Evolutionary conservation across 2,797 vertebrate genomes (phyloP).

Genomic region (Nannoperca obscura): DNA sequence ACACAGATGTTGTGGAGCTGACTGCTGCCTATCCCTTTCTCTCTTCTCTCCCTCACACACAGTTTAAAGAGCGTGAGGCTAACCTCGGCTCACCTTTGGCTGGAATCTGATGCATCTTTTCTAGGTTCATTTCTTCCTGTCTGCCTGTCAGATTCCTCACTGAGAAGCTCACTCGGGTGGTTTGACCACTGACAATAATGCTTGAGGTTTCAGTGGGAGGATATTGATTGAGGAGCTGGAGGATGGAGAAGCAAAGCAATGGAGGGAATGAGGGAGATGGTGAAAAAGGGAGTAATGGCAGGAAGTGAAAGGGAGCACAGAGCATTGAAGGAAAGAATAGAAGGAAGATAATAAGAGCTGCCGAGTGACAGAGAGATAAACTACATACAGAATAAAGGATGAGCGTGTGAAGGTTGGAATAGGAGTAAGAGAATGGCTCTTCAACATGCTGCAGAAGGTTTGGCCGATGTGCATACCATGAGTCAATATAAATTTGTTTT

Average conservation of each 20-base stretch:
- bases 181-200: conserved; percentile 60
- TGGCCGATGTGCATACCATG: background rate
- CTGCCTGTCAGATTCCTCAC: conserved; percentile 62
- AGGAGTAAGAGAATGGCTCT: conserved; percentile 5
- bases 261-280: conserved; percentile 7
- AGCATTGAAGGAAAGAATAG: conserved; percentile 25
- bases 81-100: conserved; percentile 59
- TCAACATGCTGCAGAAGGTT: background rate
- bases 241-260: conserved; percentile 22
- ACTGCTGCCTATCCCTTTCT: conserved; percentile 18
- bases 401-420: conserved; percentile 10
- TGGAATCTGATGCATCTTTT: conserved; percentile 55
- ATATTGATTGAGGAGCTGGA: conserved; percentile 63
- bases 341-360: conserved; percentile 27
- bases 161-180: conserved; percentile 52
- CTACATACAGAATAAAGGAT: conserved; percentile 3
- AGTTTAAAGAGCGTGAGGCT: conserved; percentile 28
- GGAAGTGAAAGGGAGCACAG: conserved; percentile 14
- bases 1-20: conserved; percentile 27
- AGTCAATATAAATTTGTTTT: background rate
- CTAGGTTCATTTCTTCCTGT: conserved; percentile 40
- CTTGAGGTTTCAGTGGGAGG: conserved; percentile 52
- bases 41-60: conserved; percentile 21
- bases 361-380: conserved; percentile 18
- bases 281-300: conserved; percentile 28